Base-by-base conservation (phyloP, 2,113 vertebrate species). In the Odocoileus virginianus region DNA sequence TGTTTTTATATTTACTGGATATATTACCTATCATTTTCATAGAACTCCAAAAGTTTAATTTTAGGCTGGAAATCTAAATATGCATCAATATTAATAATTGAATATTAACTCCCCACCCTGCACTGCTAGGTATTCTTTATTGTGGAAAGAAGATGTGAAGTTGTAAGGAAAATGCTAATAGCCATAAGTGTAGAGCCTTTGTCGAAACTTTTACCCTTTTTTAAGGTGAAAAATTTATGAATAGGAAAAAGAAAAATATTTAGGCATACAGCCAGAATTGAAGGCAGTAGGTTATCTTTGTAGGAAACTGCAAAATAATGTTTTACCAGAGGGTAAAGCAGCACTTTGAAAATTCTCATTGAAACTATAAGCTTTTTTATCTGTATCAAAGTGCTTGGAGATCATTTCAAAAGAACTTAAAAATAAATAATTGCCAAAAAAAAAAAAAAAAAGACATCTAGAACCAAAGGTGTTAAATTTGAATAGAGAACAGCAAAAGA, bases 231-330 rank as follows among this genome's bases (percentile, higher is more conserved):
- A 58, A 8, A 67, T 82, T 96, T 89, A 86, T 91, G 52, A 47
- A 25, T 40, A 61, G 36, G 64, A 95, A 90, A 55, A 91, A 86
- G n/a, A 74, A 85, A 84, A 74, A 88, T 88, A 85, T 84, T 82
- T 87, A 96, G 93, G 54, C 94, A 90, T 30, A n/a, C 19, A 91
- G 50, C 8, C 17, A 54, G 54, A 90, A 95, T 74, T 90, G 64
- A 95, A 96, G 64, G 45, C 81, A 85, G 50, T 74, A 94, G 85
- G 33, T 96, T 97, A 91, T 98, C 96, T 91, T 95, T n/a, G 89
- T 88, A 60, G 28, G 10, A 93, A 96, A 25, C 50, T 92, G 57
- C n/a, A 96, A 97, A 96, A 92, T 79, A 96, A 30, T 92, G 82
- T 93, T 98, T 98, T 93, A 83, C 82, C 45, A 79, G 81, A 84